Evolutionary conservation across 2,113 vertebrate species (phyloP).

Genomic region (Alligator mississippiensis): DNA sequence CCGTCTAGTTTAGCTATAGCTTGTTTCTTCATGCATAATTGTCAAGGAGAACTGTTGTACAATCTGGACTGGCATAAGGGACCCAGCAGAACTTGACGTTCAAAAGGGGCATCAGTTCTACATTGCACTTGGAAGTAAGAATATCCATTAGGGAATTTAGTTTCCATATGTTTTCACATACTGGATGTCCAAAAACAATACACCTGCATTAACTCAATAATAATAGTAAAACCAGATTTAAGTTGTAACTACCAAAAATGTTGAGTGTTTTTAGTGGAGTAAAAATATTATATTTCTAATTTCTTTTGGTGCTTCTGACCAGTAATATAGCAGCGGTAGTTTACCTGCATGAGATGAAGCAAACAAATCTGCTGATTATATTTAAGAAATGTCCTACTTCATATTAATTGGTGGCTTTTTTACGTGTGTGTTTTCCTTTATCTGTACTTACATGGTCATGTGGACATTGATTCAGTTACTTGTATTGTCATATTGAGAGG

Average conservation of each 20-base stretch:
- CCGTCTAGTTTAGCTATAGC: background rate
- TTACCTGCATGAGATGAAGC: background rate
- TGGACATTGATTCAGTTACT: background rate
- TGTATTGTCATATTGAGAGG: background rate
- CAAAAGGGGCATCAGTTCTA: background rate
- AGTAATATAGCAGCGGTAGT: background rate
- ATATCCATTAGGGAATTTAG: background rate
- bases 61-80: background rate
- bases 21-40: background rate
- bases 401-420: background rate
- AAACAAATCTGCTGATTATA: background rate
- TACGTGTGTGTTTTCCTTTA: background rate
- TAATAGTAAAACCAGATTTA: too few species aligned
- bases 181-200: background rate
- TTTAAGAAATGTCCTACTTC: background rate
- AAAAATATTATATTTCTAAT: background rate
- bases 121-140: fast-evolving
- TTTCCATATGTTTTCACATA: fast-evolving
- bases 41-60: background rate
- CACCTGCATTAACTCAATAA: too few species aligned
- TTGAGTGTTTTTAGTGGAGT: background rate
- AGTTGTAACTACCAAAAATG: background rate
- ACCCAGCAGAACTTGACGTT: background rate
- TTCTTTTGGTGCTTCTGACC: background rate
- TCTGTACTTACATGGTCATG: background rate